Percentiles rank a stretch among this genome's conserved stretches.
Evolutionary conservation across 1,140 invertebrate species (phyloP).

Genomic region (Aphaenogaster floridana): DNA sequence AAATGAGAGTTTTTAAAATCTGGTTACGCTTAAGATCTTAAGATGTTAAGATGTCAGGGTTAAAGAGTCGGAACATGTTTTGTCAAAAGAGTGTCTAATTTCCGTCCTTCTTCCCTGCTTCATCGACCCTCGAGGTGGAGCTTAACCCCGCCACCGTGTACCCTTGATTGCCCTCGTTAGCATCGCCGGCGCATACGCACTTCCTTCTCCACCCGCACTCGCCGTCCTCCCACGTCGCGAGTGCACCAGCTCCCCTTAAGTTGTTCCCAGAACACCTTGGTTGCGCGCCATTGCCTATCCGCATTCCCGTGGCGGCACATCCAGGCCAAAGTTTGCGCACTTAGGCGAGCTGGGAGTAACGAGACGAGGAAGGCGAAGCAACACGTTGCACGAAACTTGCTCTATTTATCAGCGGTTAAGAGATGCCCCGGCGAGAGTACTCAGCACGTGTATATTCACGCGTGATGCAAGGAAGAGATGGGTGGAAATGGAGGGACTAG

Average conservation of each 20-base stretch:
- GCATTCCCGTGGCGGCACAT: slow-evolving; percentile 66
- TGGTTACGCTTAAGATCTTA: not conserved
- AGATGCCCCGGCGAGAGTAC: slow-evolving; percentile 52
- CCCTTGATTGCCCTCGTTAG: slow-evolving; percentile 50
- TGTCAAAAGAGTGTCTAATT: slow-evolving; percentile 16
- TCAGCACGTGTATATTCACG: slow-evolving; percentile 54
- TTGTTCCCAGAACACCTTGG: slow-evolving; percentile 64
- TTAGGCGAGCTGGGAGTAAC: slow-evolving; percentile 71
- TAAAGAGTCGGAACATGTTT: not conserved
- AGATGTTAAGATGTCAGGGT: not conserved
- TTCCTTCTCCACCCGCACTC: slow-evolving; percentile 24
- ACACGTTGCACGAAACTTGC: slow-evolving; percentile 80
- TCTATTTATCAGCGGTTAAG: slow-evolving; percentile 77
- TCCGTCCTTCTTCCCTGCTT: slow-evolving; percentile 22
- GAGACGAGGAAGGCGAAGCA: slow-evolving; percentile 74
- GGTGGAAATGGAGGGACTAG: not conserved
- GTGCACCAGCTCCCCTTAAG: slow-evolving; percentile 52
- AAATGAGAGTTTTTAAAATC: too few relatives aligned
- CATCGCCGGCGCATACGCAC: slow-evolving; percentile 55
- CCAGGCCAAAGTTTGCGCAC: slow-evolving; percentile 76
- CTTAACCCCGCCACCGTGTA: slow-evolving; percentile 5
- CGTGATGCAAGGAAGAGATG: not conserved
- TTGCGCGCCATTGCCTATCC: slow-evolving; percentile 66
- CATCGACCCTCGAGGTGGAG: slow-evolving; percentile 17
- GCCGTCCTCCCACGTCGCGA: not conserved